Evolutionary conservation across 2,888 invertebrate genomes (phyloP).

Genomic region (Glaucopsyche alexis): DNA sequence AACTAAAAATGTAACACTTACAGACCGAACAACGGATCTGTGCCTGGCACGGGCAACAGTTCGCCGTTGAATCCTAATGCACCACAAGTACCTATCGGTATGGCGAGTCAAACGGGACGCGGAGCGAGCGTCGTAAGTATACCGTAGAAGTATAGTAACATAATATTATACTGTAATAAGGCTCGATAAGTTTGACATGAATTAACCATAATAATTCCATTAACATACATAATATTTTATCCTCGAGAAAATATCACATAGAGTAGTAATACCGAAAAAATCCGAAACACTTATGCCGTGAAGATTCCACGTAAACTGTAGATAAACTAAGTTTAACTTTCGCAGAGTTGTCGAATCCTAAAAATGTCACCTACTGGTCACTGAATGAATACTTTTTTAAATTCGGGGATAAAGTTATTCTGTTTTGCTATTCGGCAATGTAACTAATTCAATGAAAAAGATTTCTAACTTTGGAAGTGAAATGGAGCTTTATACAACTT

Average conservation of each 20-base stretch:
- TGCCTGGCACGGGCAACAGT: conserved; percentile 72
- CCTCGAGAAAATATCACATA: neutral
- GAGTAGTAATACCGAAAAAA: neutral
- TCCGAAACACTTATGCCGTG: neutral
- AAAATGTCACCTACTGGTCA: too few species aligned
- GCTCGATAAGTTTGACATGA: conserved; percentile 5
- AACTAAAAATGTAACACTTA: too few species aligned
- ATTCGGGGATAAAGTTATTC: too few species aligned
- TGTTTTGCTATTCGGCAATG: too few species aligned
- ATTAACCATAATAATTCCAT: conserved; percentile 20
- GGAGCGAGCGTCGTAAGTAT: conserved; percentile 89
- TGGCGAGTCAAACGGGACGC: conserved; percentile 90
- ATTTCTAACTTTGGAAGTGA: too few species aligned
- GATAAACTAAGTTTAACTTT: too few species aligned
- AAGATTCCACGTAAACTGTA: too few species aligned
- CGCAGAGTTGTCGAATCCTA: too few species aligned
- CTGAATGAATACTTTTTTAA: too few species aligned
- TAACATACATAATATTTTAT: neutral
- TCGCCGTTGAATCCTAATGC: conserved; percentile 82
- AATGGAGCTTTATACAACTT: too few species aligned
- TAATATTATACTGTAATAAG: neutral
- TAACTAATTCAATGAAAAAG: too few species aligned
- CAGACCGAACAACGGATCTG: conserved; percentile 61
- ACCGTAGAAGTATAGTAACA: neutral
- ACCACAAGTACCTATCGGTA: conserved; percentile 83